Base-by-base conservation (phyloP, 2,888 invertebrate genomes). In the Tenthredo amoena region DNA sequence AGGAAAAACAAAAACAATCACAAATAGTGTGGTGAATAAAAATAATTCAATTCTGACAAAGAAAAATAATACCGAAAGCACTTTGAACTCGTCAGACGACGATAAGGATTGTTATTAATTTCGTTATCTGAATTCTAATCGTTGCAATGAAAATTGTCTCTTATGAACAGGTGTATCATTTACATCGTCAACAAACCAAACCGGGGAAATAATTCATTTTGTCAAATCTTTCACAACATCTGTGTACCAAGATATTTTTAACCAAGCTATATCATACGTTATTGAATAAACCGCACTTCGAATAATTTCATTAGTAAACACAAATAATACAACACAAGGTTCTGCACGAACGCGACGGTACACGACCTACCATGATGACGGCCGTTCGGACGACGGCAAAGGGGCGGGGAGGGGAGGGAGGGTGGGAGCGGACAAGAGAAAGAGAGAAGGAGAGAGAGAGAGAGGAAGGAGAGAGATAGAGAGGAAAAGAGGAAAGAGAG, bases 331-430 rank as follows among this genome's bases (percentile, higher is more conserved):
- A 62, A 81, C 58, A 87, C 86, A 86, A 87, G 84, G 86, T 83
- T 86, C 87, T 85, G 87, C 88, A 87, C 89, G 88, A 89, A 88
- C 86, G 88, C 86, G 85, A 86, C 86, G 89, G 5, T 77, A 77
- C 50, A 77, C 77, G 77, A 77, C 77, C 81, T 81, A 81, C 81
- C 81, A 81, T 81, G 81, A 81, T 81, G 81, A 81, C 81, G 81
- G 62, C 40, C 81, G 62, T 81, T 81, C 81, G 88, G 87, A 87
- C 88, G 89, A 85, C 34, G 62, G 82, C 47, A 74, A 84, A 31
- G 72, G 43, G 26, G 47, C 40, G 47, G 40, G n/a, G 34, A 37
- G 65, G 62, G 31, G 43, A 26, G 71, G 3, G 26, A 31, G 15
- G 68, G 58, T 34, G 43, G 34, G 31, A 12, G 50, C 15, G 26